Evolutionary conservation across 2,888 invertebrate species (phyloP).

Genomic region (Miltochrista miniata): DNA sequence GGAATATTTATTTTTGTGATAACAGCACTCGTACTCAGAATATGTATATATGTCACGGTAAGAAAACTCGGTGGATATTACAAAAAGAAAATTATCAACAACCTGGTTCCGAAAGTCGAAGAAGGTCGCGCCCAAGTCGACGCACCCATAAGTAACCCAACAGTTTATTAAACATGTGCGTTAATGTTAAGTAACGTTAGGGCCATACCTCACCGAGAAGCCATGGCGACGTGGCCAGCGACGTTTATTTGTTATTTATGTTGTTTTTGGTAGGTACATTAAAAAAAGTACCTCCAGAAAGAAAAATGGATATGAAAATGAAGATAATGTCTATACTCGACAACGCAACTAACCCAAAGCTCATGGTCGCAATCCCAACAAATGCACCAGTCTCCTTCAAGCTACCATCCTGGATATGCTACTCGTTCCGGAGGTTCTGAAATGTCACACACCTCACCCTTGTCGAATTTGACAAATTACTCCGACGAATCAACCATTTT

Average conservation of each 20-base stretch:
- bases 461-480: constrained; percentile 15
- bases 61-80: too few relatives aligned
- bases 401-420: constrained; percentile 18
- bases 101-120: too few relatives aligned
- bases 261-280: constrained; percentile 15
- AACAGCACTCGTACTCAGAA: too few relatives aligned
- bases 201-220: too few relatives aligned
- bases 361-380: constrained; percentile 18
- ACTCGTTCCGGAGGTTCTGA: constrained; percentile 16
- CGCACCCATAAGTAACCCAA: too few relatives aligned
- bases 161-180: too few relatives aligned
- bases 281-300: constrained; percentile 11
- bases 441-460: constrained; percentile 13
- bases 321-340: constrained; percentile 12
- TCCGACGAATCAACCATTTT: constrained; percentile 19
- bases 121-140: too few relatives aligned
- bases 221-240: too few relatives aligned
- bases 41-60: too few relatives aligned
- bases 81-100: too few relatives aligned
- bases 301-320: constrained; percentile 15
- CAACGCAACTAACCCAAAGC: constrained; percentile 14
- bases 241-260: constrained; percentile 17
- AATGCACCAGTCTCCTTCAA: constrained; percentile 12
- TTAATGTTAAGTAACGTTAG: too few relatives aligned
- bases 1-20: too few relatives aligned